Percentiles rank a stretch among this genome's conserved stretches.
phyloP scores from a whole-genome alignment of 2,797 vertebrate genomes.

The Sebastes flavidus region DNA sequence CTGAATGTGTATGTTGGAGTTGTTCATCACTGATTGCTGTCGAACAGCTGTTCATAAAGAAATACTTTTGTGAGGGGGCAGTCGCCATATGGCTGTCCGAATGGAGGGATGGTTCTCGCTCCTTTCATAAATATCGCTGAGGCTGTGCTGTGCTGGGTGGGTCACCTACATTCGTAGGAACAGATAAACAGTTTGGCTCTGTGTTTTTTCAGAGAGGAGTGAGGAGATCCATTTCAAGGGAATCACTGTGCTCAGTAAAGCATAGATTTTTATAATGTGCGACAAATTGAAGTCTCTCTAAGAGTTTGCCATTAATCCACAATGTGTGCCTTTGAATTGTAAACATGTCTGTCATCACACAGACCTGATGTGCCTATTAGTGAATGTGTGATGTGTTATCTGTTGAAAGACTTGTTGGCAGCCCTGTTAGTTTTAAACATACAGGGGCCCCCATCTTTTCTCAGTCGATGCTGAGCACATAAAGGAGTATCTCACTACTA shows the following conservation, averaged over 20 bases:
- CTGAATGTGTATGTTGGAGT: conserved; percentile 32
- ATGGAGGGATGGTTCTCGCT: conserved; percentile 11
- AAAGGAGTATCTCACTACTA: background rate
- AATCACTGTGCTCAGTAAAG: background rate
- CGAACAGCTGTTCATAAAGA: conserved; percentile 63
- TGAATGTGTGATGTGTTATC: background rate
- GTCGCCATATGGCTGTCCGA: conserved; percentile 49
- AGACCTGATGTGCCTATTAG: background rate
- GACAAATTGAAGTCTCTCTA: background rate
- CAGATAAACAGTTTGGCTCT: conserved; percentile 1
- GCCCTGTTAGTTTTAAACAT: background rate
- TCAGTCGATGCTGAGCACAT: background rate
- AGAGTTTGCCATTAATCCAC: background rate
- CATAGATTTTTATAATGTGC: background rate
- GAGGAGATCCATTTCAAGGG: background rate
- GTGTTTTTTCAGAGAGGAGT: background rate
- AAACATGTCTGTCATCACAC: conserved; percentile 6
- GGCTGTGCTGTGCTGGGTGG: conserved; percentile 14
- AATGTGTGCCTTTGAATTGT: background rate
- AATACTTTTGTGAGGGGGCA: conserved; percentile 34
- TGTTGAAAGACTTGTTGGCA: conserved; percentile 10
- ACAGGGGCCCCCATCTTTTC: background rate
- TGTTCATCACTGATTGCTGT: conserved; percentile 36
- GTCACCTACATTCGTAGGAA: conserved; percentile 10
- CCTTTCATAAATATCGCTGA: conserved; percentile 27